Evolutionary conservation across 2,113 vertebrate genomes (phyloP), one percentile per base, ranked within the genome.

Genomic region (Lycocorax pyrrhopterus): DNA sequence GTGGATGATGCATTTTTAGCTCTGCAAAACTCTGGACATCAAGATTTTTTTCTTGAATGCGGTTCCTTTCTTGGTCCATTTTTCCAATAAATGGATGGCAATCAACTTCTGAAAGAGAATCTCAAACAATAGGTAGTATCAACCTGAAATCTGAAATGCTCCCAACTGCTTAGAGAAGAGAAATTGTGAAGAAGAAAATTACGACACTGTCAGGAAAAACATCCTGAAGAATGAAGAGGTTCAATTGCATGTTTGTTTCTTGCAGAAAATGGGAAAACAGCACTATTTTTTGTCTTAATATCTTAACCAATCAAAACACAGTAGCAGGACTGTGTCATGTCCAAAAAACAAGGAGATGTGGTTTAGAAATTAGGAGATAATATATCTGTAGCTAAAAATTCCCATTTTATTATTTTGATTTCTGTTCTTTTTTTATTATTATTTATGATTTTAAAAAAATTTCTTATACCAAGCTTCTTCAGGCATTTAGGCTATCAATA

Each of bases 21-120:
- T 94, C 84, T 96, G 80, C 76, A 96, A 92, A 95, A 94, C 81
- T 66, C 49, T 59, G 83, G 68, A 95, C 22, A 16, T 12, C 87
- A 35, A 85, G 79, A 52, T 87, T 94, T 94, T 94, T 95, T 87
- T 91, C 79, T 59, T 90, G 58, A 92, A 76, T 89, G 82, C 67
- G 84, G 73, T 66, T 64, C 27, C 47, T 84, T 68, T 92, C 82
- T 96, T 93, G 41, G 62, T 95, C 77, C 39, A 77, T 94, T 93
- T 92, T 73, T 82, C 88, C 78, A 78, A 73, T 91, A 97, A 92
- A 90, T 87, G 64, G 83, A 89, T 91, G 94, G 86, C 84, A 96
- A 96, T 88, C 69, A 84, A 37, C 43, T 58, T 81, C 87, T 22
- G 33, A 97, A 92, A 67, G 60, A 92, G 10, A 52, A 92, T 84